Evolutionary conservation across 2,888 invertebrate species (phyloP), one percentile per base, ranked within the genome.

Genomic region (Lamellibrachia columna): DNA sequence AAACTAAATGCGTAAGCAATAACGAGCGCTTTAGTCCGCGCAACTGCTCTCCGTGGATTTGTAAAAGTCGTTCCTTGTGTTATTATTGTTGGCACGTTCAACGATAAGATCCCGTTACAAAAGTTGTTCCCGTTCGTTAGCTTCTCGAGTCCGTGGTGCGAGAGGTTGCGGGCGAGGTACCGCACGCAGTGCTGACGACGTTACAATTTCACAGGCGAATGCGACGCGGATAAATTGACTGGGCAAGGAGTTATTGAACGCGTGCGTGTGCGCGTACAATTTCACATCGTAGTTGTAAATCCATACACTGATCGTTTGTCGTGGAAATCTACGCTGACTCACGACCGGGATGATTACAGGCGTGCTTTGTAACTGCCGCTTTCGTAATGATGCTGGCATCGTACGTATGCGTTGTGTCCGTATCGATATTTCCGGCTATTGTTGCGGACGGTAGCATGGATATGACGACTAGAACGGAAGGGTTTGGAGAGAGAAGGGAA

Each of bases 271-370:
- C n/a, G 75, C 75, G 75, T 22, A 11, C 75, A 75, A 75, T 75
- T 75, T 22, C n/a, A n/a, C 75, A 75, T 75, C 75, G 75, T 75
- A 75, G 75, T 75, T 75, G 75, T 75, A 75, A 75, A 75, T 75
- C n/a, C 75, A 75, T 75, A 75, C 22, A 75, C 75, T 75, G 75
- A 75, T 75, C 75, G 75, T 75, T 11, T 75, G 75, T 75, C 75
- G 75, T 75, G 75, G 22, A 11, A 75, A n/a, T 75, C 75, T 22
- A 0, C 6, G 75, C 22, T 75, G 75, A 75, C n/a, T 75, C 75
- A 75, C 22, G 15, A 22, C 75, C 6, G 7, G 15, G n/a, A 15
- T 75, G 75, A 75, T 75, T 75, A 75, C 75, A 75, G 75, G 22
- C 75, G 22, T 40, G 40, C 22, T 75, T 22, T 11, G 75, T 75